Base-by-base conservation (phyloP, 2,797 vertebrate species). In the Scleropages formosus region DNA sequence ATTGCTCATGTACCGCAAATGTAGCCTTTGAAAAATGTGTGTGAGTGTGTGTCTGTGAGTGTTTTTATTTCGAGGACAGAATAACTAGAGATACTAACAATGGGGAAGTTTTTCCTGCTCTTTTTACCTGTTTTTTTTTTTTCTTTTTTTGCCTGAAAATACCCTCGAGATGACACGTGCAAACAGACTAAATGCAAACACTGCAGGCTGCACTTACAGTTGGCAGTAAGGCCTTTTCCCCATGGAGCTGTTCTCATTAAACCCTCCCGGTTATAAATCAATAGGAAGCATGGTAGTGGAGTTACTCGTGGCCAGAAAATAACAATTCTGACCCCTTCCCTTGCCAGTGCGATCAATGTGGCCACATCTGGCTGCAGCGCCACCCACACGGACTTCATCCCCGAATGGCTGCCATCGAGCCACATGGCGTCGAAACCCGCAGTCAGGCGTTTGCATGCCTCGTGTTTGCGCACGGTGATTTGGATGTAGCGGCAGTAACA, bases 181-280 rank as follows among this genome's bases (percentile, higher is more conserved):
- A 60, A 70, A 72, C 70, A 60, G 56, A 60, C 70, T 60, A 72
- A 72, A 72, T 20, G 70, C 56, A 72, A 60, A 72, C 53, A 59
- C 4, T 56, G 31, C 44, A 59, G 59, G 70, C 68, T 72, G 70
- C 56, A 18, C 26, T 72, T 72, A 44, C 18, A 72, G 27, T 20
- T 60, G 70, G 53, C 70, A 72, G 70, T 47, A 24, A 60, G 51
- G 70, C n/a, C 56, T 44, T 44, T 72, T 22, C 70, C 70, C 31
- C 26, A 44, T 27, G 70, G 70, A 72, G 70, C 53, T 60, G 70
- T 59, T 72, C 70, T 72, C 70, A 60, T 72, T 72, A 72, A 72
- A 72, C 24, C 20, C 27, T 56, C 44, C 27, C 13, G 59, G 70
- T 60, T 59, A 72, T 72, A 56, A 72, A 72, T 72, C 56, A 72